These are phyloP conservation scores for Heliconius ismenius DNA, from an alignment of 2,888 invertebrate species.

Conservation along the genomic window DNA sequence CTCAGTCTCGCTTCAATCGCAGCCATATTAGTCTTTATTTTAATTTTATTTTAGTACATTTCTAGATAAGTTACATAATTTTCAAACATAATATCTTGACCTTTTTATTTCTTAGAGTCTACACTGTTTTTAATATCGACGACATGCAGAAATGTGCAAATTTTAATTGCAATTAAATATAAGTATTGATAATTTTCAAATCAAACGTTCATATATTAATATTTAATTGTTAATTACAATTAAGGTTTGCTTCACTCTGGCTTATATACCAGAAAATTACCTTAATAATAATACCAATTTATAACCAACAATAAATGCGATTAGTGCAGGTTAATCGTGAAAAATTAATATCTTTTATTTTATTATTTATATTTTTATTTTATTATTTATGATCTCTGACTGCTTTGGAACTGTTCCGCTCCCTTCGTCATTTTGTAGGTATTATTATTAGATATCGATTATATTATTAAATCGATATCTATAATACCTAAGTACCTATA, in stretches of 20 bases:
- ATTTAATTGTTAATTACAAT: too few species aligned
- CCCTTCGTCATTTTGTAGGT: not conserved
- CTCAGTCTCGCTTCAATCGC: not conserved
- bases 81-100: not conserved
- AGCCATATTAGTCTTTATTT: not conserved
- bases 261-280: not conserved
- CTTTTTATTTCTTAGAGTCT: not conserved
- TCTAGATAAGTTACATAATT: conserved; percentile 4
- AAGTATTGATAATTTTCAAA: too few species aligned
- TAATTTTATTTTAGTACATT: not conserved
- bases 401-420: not conserved
- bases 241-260: too few species aligned
- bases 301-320: not conserved
- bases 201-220: too few species aligned
- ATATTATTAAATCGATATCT: conserved; percentile 1
- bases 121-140: not conserved
- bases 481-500: not conserved
- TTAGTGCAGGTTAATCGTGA: not conserved
- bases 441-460: not conserved
- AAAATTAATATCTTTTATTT: not conserved
- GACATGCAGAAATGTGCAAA: not conserved
- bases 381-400: not conserved
- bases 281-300: not conserved
- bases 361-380: conserved; percentile 6
- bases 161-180: too few species aligned